Percentiles rank a stretch among this genome's conserved stretches.
These are phyloP conservation scores for Chrysopilus asiliformis DNA, from an alignment of 2,888 invertebrate species.

Conservation along the genomic window DNA sequence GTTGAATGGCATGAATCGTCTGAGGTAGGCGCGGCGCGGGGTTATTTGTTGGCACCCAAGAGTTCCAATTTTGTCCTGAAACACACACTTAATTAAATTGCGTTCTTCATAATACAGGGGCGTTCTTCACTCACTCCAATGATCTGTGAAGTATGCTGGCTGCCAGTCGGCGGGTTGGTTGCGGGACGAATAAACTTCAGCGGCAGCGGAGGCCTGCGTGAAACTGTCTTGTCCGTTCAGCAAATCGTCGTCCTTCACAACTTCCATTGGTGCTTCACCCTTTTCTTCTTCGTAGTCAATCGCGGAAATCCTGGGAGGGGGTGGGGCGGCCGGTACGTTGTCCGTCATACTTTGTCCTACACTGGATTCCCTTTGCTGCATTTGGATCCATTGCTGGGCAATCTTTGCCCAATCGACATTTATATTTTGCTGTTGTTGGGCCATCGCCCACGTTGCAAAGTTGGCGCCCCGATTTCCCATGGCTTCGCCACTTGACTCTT, in stretches of 20 bases:
- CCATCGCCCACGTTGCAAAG: conserved; percentile 59
- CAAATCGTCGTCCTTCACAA: conserved; percentile 52
- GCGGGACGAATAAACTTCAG: too few species aligned
- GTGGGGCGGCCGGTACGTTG: conserved; percentile 40
- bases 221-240: too few species aligned
- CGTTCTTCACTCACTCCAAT: too few species aligned
- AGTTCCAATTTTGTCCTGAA: too few species aligned
- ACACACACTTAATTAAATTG: too few species aligned
- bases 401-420: conserved; percentile 93
- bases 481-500: conserved; percentile 27
- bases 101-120: too few species aligned
- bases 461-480: conserved; percentile 37
- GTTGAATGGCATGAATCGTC: too few species aligned
- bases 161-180: too few species aligned
- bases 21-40: too few species aligned
- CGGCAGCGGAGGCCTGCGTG: too few species aligned
- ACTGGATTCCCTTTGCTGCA: conserved; percentile 64
- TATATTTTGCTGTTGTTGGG: conserved; percentile 49
- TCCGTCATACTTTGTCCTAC: conserved; percentile 37
- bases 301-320: conserved; percentile 35
- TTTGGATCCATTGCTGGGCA: conserved; percentile 96
- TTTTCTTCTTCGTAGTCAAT: conserved; percentile 41
- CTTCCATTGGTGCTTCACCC: conserved; percentile 81
- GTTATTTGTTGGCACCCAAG: too few species aligned
- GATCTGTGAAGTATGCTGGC: too few species aligned